Percentiles rank a stretch among this genome's conserved stretches.
Evolutionary conservation across 2,797 vertebrate species (phyloP).

Genomic region (Gymnothorax javanicus): DNA sequence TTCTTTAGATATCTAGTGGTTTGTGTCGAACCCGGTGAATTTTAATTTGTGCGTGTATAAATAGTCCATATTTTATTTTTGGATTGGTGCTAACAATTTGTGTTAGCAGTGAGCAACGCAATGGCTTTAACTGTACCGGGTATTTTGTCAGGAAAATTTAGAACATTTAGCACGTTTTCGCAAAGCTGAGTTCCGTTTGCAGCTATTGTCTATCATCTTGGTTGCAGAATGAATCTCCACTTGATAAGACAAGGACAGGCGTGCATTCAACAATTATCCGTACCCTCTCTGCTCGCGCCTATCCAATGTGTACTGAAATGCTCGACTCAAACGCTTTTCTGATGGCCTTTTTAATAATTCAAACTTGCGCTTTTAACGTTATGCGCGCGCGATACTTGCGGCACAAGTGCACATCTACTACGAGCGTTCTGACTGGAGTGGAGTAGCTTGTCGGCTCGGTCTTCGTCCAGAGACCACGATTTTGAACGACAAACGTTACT

Average conservation of each 20-base stretch:
- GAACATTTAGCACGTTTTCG: not conserved
- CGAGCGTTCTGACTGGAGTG: not conserved
- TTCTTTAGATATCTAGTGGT: no score
- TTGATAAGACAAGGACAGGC: not conserved
- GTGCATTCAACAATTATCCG: not conserved
- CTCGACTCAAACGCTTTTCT: not conserved
- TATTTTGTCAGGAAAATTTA: not conserved
- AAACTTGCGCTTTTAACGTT: conserved; percentile 15
- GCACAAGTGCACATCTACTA: not conserved
- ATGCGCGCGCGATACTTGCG: not conserved
- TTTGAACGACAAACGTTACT: not conserved
- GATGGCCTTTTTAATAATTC: not conserved
- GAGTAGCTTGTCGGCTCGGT: not conserved
- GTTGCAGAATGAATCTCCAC: not conserved
- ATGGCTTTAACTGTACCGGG: not conserved
- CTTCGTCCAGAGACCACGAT: not conserved
- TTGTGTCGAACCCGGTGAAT: no score
- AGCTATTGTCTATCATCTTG: not conserved
- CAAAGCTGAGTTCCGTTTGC: not conserved
- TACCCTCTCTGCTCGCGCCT: not conserved
- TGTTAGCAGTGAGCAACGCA: not conserved
- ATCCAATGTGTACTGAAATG: not conserved
- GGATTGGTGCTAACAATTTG: not conserved
- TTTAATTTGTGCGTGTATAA: no score
- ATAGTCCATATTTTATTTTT: no score